These are phyloP conservation scores for Metallyticus violacea DNA, from an alignment of 2,888 invertebrate species.

Conservation along the genomic window DNA sequence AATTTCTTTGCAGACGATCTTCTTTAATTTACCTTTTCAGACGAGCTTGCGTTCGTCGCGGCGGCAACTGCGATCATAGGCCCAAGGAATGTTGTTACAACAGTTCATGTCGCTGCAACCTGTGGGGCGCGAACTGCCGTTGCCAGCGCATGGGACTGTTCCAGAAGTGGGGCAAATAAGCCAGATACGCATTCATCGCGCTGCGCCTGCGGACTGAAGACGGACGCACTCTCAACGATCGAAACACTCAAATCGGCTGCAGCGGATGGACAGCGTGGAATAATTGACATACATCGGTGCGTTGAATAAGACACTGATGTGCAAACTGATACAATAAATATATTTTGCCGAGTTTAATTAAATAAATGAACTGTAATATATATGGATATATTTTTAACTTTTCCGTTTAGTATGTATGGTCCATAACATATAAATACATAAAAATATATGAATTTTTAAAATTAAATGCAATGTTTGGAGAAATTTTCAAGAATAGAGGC, in stretches of 20 bases:
- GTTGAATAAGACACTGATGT: background rate
- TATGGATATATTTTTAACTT: background rate
- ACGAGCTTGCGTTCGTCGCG: constrained; percentile 76
- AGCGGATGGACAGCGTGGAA: background rate
- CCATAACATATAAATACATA: background rate
- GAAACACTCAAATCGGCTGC: background rate
- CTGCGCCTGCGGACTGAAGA: background rate
- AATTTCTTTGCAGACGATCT: constrained; percentile 69
- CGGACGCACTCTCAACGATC: background rate
- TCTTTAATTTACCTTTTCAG: constrained; percentile 81
- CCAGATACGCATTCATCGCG: background rate
- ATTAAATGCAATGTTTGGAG: background rate
- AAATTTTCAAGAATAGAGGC: background rate
- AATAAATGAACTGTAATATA: background rate
- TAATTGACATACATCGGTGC: background rate
- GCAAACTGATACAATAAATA: background rate
- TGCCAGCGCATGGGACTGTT: constrained; percentile 86
- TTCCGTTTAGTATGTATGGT: background rate
- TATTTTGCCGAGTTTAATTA: background rate
- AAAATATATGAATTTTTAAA: background rate
- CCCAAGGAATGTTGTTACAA: constrained; percentile 84
- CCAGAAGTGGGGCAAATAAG: constrained; percentile 74
- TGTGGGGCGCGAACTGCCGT: constrained; percentile 86
- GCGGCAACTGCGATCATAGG: constrained; percentile 80
- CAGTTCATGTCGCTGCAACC: constrained; percentile 81